These are phyloP conservation scores for Neodiprion pinetum DNA, from an alignment of 1,140 invertebrate genomes.

Conservation along the genomic window DNA sequence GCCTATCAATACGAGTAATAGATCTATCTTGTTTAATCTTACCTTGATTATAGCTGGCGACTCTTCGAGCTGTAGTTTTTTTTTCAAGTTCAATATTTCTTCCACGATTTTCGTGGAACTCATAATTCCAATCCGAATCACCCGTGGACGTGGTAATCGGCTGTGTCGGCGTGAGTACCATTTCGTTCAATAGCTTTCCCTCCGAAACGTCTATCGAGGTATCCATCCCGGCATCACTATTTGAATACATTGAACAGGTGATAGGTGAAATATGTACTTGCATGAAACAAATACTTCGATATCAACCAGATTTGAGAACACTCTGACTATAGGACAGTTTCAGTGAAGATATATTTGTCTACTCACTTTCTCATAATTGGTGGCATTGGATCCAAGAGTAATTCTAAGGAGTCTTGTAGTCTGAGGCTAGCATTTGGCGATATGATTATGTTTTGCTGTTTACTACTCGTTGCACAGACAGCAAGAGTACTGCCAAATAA, in stretches of 20 bases:
- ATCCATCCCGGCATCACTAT: conserved; percentile 54
- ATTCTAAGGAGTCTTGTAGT: conserved; percentile 70
- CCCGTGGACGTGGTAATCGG: conserved; percentile 36
- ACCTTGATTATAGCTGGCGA: conserved; percentile 79
- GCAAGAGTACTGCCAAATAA: conserved; percentile 73
- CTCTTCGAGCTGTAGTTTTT: conserved; percentile 68
- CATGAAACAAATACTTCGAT: too few species aligned
- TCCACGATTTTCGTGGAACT: conserved; percentile 74
- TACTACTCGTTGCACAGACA: conserved; percentile 68
- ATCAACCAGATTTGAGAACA: too few species aligned
- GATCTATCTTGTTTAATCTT: not conserved
- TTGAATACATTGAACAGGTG: not conserved
- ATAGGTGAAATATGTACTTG: not conserved
- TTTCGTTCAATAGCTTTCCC: conserved; percentile 54
- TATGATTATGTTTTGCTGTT: conserved; percentile 54
- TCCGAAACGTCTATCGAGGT: conserved; percentile 56
- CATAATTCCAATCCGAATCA: conserved; percentile 57
- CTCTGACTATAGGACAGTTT: not conserved
- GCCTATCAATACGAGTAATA: not conserved
- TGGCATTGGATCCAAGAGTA: conserved; percentile 66
- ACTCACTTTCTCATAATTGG: conserved; percentile 53
- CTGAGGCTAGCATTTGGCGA: conserved; percentile 68
- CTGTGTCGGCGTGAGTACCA: conserved; percentile 51
- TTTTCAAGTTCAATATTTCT: conserved; percentile 76
- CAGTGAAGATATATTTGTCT: not conserved